Evolutionary conservation across 1,140 invertebrate species (phyloP).

Genomic region (Habropoda laboriosa): DNA sequence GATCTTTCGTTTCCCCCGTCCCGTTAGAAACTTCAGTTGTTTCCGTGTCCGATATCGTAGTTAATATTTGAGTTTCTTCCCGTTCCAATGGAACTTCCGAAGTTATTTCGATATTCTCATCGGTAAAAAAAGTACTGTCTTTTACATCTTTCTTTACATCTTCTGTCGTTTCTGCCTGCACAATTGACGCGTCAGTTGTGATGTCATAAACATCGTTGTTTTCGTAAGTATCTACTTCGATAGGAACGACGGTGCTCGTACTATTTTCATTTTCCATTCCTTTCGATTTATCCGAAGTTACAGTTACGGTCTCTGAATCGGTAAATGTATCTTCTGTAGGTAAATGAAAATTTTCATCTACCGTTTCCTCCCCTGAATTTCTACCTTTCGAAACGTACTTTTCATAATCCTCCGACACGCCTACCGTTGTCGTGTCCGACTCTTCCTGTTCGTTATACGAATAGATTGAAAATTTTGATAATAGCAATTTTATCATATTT

Average conservation of each 20-base stretch:
- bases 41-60: neutral
- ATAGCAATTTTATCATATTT: neutral
- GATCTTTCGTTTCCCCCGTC: neutral
- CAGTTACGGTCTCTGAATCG: neutral
- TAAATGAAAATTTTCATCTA: neutral
- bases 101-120: neutral
- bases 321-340: neutral
- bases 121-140: neutral
- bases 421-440: neutral
- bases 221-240: neutral
- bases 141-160: neutral
- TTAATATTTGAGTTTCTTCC: neutral
- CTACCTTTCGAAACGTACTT: neutral
- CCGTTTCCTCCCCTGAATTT: neutral
- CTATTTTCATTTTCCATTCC: neutral
- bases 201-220: neutral
- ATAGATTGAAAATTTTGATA: neutral
- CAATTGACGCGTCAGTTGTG: neutral
- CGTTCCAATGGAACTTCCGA: neutral
- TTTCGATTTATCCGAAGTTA: neutral
- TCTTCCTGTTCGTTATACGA: neutral
- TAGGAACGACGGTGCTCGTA: neutral
- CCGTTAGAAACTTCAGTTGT: neutral
- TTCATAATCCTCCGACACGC: neutral
- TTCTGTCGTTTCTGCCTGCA: neutral